These are phyloP conservation scores for Iguana delicatissima DNA, from an alignment of 2,797 vertebrate genomes.

Conservation along the genomic window DNA sequence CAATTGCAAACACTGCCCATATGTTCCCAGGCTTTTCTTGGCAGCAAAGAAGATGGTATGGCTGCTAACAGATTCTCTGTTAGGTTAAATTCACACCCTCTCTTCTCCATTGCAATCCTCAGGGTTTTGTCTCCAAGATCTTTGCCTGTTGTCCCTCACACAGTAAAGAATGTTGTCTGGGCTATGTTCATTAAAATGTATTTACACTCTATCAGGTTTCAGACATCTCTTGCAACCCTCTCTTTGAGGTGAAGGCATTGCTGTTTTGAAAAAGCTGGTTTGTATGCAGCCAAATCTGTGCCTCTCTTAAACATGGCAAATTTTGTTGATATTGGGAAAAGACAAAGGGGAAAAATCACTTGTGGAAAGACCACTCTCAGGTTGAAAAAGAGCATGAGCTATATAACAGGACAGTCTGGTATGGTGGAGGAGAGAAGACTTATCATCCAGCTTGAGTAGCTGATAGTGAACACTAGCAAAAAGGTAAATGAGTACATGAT, in stretches of 20 bases:
- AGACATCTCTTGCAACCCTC: neutral
- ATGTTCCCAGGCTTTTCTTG: slow-evolving; percentile 13
- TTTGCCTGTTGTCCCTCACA: neutral
- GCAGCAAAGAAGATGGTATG: neutral
- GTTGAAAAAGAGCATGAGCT: neutral
- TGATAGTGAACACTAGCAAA: neutral
- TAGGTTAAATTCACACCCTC: neutral
- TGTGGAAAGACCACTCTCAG: neutral
- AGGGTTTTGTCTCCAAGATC: neutral
- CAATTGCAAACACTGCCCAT: slow-evolving; percentile 4
- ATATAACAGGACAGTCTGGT: neutral
- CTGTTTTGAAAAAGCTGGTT: too few relatives aligned
- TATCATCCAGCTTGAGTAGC: neutral
- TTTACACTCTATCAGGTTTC: neutral
- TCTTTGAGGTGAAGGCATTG: too few relatives aligned
- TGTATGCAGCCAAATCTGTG: neutral
- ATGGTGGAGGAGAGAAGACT: neutral
- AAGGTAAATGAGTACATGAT: neutral
- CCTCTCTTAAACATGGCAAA: neutral
- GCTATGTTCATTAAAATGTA: neutral
- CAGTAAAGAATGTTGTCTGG: neutral
- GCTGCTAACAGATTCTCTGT: slow-evolving; percentile 22
- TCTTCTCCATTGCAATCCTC: neutral
- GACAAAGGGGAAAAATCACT: neutral
- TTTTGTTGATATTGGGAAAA: neutral